Conservation (phyloP, 2,113 vertebrate genomes). For the Callipepla squamata region DNA sequence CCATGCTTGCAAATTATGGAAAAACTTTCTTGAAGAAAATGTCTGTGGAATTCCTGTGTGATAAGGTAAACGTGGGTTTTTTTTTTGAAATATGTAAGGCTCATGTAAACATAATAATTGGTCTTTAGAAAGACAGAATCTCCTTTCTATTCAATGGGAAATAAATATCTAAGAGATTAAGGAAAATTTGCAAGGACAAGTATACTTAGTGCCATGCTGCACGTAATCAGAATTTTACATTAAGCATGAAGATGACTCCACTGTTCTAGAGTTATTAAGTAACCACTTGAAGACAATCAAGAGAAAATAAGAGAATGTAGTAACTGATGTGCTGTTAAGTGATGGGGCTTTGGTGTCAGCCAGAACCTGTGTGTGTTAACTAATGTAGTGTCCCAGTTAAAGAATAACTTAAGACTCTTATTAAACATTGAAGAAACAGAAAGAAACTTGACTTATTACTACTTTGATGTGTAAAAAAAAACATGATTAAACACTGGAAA, state of each 20-base stretch:
- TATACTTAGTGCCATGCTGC: not conserved
- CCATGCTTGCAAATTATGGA: not conserved
- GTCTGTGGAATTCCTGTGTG: not conserved
- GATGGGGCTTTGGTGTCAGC: not conserved
- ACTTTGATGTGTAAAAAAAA: not conserved
- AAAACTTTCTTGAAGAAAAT: not conserved
- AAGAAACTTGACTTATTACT: not conserved
- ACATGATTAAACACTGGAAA: not conserved
- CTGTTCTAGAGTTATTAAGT: not conserved
- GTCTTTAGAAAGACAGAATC: not conserved
- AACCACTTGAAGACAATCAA: not conserved
- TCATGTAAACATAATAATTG: not conserved
- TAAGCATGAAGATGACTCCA: not conserved
- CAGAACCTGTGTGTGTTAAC: not conserved
- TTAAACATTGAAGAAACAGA: not conserved
- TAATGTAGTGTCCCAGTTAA: not conserved
- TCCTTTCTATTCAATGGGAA: not conserved
- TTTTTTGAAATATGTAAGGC: not conserved
- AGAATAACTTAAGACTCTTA: not conserved
- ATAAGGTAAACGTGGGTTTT: not conserved
- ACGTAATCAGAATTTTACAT: not conserved
- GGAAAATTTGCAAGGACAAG: not conserved
- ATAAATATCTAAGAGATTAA: not conserved
- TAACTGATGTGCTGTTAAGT: not conserved
- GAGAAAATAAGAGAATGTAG: not conserved